Base-by-base conservation (phyloP, 2,113 vertebrate species). In the Octodon degus region DNA sequence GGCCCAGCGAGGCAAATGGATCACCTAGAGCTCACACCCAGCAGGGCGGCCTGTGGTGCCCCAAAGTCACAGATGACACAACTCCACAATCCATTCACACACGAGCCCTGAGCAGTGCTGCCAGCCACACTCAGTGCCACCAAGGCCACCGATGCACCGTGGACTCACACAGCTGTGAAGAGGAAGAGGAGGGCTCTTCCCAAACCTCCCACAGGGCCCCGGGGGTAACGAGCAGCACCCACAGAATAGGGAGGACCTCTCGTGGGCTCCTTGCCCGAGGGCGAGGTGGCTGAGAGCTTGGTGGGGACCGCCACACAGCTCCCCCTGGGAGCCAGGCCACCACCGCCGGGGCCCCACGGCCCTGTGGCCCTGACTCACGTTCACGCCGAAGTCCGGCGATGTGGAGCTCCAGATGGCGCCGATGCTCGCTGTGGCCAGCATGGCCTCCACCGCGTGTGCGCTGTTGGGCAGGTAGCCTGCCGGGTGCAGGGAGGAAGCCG, bases 371-470 rank as follows among this genome's bases (percentile, higher is more conserved):
- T 4, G 0, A 99, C 99, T 99, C 98, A 99, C 99, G 0, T 99
- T 99, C 88, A 99, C 99, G 17, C 99, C 99, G 20, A 99, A 99
- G 97, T 99, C 99, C 0, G 99, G 99, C 5, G 99, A 99, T 0
- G 99, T 99, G 67, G 99, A 99, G 68, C 99, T 99, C 99, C 99
- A 99, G 97, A 99, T 98, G 32, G 99, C 99, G 0, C 99, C 99
- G 0, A 99, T 99, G 97, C 99, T 99, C 0, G 99, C 99, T 0
- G 99, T 98, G 0, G 99, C 99, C 89, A 99, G 98, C 99, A 99
- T 99, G 8, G 99, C 99, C 87, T 99, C 99, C 90, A 99, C 98
- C 0, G 99, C 99, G 0, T 99, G 99, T 24, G 98, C 97, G 0
- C 99, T 96, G 86, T 99, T 99, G 81, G 99, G 99, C 6, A 99